A percentile compares a stretch with the other conserved stretches of the same genome.
phyloP scores from a whole-genome alignment of 2,888 invertebrate genomes.

The Campaea margaritaria region DNA sequence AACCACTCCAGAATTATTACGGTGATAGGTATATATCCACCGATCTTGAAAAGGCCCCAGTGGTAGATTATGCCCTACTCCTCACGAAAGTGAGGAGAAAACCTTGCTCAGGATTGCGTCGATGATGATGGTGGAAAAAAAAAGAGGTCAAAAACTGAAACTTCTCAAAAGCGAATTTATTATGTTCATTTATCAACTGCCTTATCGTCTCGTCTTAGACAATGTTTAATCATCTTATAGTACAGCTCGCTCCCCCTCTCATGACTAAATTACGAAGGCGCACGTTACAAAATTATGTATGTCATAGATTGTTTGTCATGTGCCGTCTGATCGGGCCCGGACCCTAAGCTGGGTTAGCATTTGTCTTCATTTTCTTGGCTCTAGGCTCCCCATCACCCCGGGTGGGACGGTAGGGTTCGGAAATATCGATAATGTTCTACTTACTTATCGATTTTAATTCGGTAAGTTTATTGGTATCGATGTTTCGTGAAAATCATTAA shows the following conservation, averaged over 20 bases:
- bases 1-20: too few species aligned
- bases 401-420: constrained; percentile 22
- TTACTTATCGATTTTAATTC: not conserved
- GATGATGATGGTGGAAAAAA: too few species aligned
- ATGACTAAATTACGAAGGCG: constrained; percentile 74
- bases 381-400: constrained; percentile 40
- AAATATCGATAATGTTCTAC: constrained; percentile 13
- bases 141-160: too few species aligned
- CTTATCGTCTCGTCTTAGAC: not conserved
- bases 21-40: too few species aligned
- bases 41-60: too few species aligned
- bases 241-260: constrained; percentile 50
- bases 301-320: constrained; percentile 85
- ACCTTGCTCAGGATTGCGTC: too few species aligned
- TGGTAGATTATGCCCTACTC: too few species aligned
- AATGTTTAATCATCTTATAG: constrained; percentile 3
- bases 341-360: constrained; percentile 72
- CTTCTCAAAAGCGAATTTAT: too few species aligned
- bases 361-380: constrained; percentile 80
- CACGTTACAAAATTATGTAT: constrained; percentile 77
- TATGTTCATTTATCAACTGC: not conserved
- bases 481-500: too few species aligned
- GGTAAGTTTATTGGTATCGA: not conserved
- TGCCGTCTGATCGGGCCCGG: constrained; percentile 71
- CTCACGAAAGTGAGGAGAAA: too few species aligned